These are phyloP conservation scores for Crenuchus spilurus DNA, from an alignment of 2,797 vertebrate species.

Conservation along the genomic window DNA sequence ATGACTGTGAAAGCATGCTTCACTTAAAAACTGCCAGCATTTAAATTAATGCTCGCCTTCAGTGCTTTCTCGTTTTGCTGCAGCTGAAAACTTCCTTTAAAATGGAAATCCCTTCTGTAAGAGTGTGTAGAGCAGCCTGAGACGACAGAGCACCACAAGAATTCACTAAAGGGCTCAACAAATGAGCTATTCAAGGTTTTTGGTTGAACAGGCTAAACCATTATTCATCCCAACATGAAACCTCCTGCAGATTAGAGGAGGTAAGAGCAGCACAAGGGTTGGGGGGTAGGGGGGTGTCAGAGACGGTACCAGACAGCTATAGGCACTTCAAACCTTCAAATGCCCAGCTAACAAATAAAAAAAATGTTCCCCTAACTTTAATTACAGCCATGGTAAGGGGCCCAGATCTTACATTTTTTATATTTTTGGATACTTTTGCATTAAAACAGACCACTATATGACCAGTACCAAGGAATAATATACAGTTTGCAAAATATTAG, in stretches of 20 bases:
- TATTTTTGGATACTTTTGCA: no score
- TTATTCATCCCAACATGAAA: constrained; percentile 17
- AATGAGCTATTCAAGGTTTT: constrained; percentile 22
- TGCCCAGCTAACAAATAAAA: no score
- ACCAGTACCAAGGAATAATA: no score
- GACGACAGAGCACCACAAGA: constrained; percentile 8
- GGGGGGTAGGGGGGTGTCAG: no score
- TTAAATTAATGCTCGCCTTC: constrained; percentile 30
- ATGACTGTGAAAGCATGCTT: constrained; percentile 30
- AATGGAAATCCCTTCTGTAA: constrained; percentile 21
- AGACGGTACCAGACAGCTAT: constrained; percentile 18
- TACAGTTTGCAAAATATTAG: no score
- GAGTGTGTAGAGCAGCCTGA: constrained; percentile 16
- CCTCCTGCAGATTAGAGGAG: background rate
- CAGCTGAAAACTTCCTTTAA: constrained; percentile 24
- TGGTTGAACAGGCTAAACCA: constrained; percentile 28
- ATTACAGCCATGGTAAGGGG: no score
- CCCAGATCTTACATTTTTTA: no score
- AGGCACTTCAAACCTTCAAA: constrained; percentile 15
- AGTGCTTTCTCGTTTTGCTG: constrained; percentile 1
- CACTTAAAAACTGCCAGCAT: constrained; percentile 10
- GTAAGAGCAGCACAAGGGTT: background rate
- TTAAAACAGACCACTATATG: no score
- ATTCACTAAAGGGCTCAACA: constrained; percentile 25
- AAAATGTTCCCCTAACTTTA: no score